phyloP scores from a whole-genome alignment of 1,140 invertebrate species.

The Apocrypta bakeri region DNA sequence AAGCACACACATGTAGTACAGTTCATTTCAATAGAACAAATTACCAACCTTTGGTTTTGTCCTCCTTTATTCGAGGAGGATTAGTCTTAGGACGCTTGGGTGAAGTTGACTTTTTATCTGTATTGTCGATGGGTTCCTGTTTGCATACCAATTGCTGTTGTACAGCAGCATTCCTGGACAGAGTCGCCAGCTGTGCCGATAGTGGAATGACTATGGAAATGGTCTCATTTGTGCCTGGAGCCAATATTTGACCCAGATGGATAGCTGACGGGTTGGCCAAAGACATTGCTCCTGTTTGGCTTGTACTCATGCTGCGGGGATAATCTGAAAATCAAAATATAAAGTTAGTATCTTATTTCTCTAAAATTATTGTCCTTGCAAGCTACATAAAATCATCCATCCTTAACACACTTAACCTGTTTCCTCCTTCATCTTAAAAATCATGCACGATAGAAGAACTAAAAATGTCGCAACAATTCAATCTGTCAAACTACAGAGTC shows the following conservation, averaged over 20 bases:
- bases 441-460: not conserved
- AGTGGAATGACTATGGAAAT: conserved; percentile 71
- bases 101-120: conserved; percentile 40
- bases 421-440: not conserved
- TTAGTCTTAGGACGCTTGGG: conserved; percentile 41
- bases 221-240: conserved; percentile 65
- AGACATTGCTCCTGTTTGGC: conserved; percentile 55
- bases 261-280: conserved; percentile 64
- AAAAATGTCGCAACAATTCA: not conserved
- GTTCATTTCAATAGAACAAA: not conserved
- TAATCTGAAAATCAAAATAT: conserved; percentile 41
- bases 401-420: conserved; percentile 20
- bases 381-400: not conserved
- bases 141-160: conserved; percentile 29
- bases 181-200: conserved; percentile 58
- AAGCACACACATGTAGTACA: conserved; percentile 34
- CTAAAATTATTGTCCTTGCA: not conserved
- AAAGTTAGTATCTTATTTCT: not conserved
- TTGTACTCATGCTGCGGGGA: conserved; percentile 49
- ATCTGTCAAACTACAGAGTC: not conserved
- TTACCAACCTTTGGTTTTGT: conserved; percentile 48
- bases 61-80: conserved; percentile 47
- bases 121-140: conserved; percentile 37
- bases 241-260: conserved; percentile 67
- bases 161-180: conserved; percentile 53